Percentiles rank a stretch among this genome's conserved stretches.
Conservation (phyloP, 2,888 invertebrate species). For the Ferdinandea cuprea region DNA sequence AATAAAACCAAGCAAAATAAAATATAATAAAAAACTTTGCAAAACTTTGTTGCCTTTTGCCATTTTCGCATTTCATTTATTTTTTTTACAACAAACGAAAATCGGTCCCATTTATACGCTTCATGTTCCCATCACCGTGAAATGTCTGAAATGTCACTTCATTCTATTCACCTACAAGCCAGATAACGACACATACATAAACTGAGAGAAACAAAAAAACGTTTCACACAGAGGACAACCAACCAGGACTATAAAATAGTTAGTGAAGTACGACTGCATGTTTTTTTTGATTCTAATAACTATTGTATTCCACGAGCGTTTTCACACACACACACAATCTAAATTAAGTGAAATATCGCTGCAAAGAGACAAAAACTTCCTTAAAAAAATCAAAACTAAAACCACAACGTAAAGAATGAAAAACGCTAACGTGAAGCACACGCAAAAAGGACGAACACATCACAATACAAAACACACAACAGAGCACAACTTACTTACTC, state of each 20-base stretch:
- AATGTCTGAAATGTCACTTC: conserved; percentile 53
- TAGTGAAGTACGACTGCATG: too few relatives aligned
- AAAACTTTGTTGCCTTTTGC: conserved; percentile 13
- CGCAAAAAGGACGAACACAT: conserved; percentile 20
- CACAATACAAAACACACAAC: background rate
- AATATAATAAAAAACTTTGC: conserved; percentile 9
- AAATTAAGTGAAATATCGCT: conserved; percentile 23
- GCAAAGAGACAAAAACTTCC: background rate
- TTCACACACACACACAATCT: conserved; percentile 11
- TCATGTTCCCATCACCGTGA: conserved; percentile 46
- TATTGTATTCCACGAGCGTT: background rate
- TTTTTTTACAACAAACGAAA: conserved; percentile 16
- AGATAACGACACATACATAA: conserved; percentile 38
- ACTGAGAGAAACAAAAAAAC: background rate
- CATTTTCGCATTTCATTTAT: background rate
- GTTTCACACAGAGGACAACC: background rate
- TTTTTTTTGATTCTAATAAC: conserved; percentile 5
- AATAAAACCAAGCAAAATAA: background rate
- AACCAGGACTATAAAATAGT: background rate
- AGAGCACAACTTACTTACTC: conserved; percentile 22
- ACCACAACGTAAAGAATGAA: background rate
- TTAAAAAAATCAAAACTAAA: conserved; percentile 23
- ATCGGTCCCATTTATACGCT: conserved; percentile 46
- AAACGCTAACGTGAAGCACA: background rate
- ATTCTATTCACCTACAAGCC: conserved; percentile 27